Evolutionary conservation across 2,113 vertebrate species (phyloP).

Genomic region (Rhipidura dahli): DNA sequence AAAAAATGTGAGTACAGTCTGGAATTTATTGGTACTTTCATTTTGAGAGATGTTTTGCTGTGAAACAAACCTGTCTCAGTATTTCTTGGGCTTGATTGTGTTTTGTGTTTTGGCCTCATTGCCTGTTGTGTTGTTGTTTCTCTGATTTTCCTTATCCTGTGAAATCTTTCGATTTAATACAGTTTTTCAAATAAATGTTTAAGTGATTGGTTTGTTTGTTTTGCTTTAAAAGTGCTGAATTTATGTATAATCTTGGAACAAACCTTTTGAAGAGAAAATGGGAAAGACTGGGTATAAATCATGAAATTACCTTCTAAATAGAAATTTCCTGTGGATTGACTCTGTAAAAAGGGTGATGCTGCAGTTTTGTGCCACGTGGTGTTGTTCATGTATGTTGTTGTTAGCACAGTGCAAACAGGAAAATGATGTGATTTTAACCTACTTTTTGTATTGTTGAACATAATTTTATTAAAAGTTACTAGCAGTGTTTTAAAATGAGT

Average conservation of each 20-base stretch:
- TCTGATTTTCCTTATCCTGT: neutral
- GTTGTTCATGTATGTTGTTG: neutral
- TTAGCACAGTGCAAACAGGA: neutral
- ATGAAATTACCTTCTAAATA: neutral
- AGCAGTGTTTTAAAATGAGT: neutral
- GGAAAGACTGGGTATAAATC: neutral
- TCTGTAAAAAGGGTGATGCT: neutral
- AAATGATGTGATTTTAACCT: neutral
- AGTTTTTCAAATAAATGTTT: neutral
- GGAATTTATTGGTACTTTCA: neutral
- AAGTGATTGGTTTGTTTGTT: neutral
- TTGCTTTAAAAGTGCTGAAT: neutral
- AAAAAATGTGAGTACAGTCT: neutral
- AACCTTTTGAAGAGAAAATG: neutral
- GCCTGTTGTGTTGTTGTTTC: neutral
- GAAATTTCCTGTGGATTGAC: neutral
- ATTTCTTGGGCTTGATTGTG: neutral
- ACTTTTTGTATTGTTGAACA: neutral
- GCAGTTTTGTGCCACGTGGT: neutral
- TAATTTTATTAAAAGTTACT: constrained; percentile 14
- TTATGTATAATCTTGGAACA: neutral
- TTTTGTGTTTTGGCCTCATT: neutral
- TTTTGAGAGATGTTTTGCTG: neutral
- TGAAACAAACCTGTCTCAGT: neutral
- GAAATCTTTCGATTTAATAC: neutral